Percentiles rank a stretch among this genome's conserved stretches.
Evolutionary conservation across 2,797 vertebrate species (phyloP).

Genomic region (Eurystomus glaucurus): DNA sequence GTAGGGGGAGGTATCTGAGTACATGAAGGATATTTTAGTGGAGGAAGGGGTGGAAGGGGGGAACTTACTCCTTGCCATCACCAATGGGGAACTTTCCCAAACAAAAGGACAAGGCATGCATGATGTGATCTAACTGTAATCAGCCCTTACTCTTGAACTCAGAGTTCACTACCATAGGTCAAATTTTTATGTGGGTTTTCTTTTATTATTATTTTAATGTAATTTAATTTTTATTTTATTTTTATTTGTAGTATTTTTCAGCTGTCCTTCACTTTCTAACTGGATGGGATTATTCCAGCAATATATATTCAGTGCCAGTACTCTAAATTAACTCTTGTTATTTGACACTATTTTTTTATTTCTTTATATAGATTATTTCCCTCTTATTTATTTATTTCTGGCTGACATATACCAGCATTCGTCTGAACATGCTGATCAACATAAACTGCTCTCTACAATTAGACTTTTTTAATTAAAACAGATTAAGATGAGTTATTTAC

Average conservation of each 20-base stretch:
- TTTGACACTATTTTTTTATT: background rate
- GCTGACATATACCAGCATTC: background rate
- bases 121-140: background rate
- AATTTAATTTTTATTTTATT: background rate
- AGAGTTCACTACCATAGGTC: background rate
- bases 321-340: background rate
- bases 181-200: no score
- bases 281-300: background rate
- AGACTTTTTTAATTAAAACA: conserved; percentile 39
- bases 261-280: background rate
- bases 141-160: background rate
- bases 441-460: background rate
- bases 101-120: background rate
- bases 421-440: background rate
- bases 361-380: background rate
- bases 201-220: no score
- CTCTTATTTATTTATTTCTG: background rate
- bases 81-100: background rate
- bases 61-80: background rate
- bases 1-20: background rate
- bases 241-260: background rate
- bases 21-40: fast-evolving
- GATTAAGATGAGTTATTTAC: conserved; percentile 57
- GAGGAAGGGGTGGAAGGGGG: background rate
- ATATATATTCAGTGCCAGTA: background rate